Conservation (phyloP, 2,888 invertebrate genomes). For the Cheilosia variabilis region DNA sequence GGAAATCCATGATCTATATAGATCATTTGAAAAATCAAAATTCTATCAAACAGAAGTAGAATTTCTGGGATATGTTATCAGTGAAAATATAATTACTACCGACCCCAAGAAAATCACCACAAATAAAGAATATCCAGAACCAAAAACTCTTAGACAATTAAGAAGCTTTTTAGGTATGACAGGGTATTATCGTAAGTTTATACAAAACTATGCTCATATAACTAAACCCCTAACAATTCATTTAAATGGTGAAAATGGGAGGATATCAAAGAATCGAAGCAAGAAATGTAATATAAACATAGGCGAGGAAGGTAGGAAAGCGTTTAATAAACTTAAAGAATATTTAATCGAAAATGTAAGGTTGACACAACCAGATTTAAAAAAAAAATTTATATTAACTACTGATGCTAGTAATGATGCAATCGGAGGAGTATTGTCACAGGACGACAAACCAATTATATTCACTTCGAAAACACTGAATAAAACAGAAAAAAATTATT, state of each 20-base stretch:
- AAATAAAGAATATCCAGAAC: conserved; percentile 1
- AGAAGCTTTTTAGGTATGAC: conserved; percentile 21
- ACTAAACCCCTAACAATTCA: conserved; percentile 3
- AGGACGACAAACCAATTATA: conserved; percentile 3
- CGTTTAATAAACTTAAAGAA: no score
- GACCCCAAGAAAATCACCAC: no score
- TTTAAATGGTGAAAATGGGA: not conserved
- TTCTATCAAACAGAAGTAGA: not conserved
- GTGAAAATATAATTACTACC: conserved; percentile 10
- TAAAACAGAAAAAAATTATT: conserved; percentile 1
- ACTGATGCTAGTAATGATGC: no score
- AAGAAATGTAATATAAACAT: no score
- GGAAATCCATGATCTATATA: no score
- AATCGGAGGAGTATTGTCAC: not conserved
- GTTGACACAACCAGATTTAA: no score
- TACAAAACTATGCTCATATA: conserved; percentile 12
- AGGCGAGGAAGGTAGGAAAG: no score
- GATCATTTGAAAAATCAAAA: no score
- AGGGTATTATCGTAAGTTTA: conserved; percentile 12
- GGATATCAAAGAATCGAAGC: no score
- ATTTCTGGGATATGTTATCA: conserved; percentile 31
- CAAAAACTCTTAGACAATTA: conserved; percentile 6
- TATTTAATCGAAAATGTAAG: not conserved
- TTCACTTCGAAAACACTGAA: conserved; percentile 1
- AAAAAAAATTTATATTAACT: no score